Evolutionary conservation across 2,797 vertebrate genomes (phyloP), one percentile per base, ranked within the genome.

Genomic region (Potorous gilbertii): DNA sequence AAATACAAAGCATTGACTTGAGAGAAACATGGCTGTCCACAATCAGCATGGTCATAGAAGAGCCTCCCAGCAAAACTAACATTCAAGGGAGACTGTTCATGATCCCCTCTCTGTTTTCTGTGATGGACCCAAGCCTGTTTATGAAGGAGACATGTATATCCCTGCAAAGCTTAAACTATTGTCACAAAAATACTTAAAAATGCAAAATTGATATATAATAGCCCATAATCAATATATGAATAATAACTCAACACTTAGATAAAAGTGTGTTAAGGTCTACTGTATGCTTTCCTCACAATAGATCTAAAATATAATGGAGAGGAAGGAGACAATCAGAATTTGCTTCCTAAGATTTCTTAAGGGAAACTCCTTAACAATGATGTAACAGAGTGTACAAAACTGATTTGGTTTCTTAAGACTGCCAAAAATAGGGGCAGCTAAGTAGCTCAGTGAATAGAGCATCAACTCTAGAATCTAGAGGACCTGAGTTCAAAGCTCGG

Each of bases 281-380:
- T 40, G 10, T n/a, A 21, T 40, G n/a, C 16, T 74, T 74, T 74
- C 62, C 62, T n/a, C 34, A 74, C 34, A 74, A 74, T 74, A 74
- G 62, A 74, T n/a, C 34, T 13, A 93, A 95, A 92, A 94, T 9
- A 12, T 81, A 8, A 13, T 11, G 54, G 74, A 28, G 96, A 96
- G 54, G 55, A 93, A 8, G 90, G 92, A 94, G 94, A 55, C 28
- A 16, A 74, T 74, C 0, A 93, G 12, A 28, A 89, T 16, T 4
- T 59, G 66, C 89, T 95, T 95, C 56, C 46, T 92, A 94, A 96
- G 87, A 1, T 89, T 93, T 50, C 11, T 14, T 55, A 50, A 29
- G n/a, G 55, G 31, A 95, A 81, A 46, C n/a, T 8, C 66, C 18
- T n/a, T 81, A 40, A 18, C n/a, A 10, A 81, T 81, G n/a, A 81